phyloP scores from a whole-genome alignment of 2,797 vertebrate species.

The Hoplostethus mediterraneus region DNA sequence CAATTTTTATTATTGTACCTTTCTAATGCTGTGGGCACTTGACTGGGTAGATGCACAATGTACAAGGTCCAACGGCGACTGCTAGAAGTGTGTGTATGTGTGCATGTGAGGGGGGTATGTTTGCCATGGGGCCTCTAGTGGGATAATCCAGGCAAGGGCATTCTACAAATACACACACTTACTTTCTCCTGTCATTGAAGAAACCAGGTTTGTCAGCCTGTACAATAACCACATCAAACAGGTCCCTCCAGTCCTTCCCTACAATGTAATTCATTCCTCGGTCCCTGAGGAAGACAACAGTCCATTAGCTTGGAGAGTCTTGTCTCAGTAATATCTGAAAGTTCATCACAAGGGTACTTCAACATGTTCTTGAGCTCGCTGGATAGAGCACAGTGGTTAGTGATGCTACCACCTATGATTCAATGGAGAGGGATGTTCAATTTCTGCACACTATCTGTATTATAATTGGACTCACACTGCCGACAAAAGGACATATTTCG shows the following conservation, averaged over 20 bases:
- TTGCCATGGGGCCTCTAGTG: too few relatives aligned
- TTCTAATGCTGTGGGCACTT: too few relatives aligned
- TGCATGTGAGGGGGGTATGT: too few relatives aligned
- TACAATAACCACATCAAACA: constrained; percentile 97
- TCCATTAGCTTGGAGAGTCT: neutral
- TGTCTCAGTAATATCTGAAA: constrained; percentile 24
- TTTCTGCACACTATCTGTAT: neutral
- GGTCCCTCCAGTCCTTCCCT: constrained; percentile 96
- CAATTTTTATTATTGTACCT: too few relatives aligned
- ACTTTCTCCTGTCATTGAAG: constrained; percentile 98
- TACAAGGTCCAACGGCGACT: neutral
- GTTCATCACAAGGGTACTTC: constrained; percentile 2
- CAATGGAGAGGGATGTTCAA: too few relatives aligned
- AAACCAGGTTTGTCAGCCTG: constrained; percentile 98
- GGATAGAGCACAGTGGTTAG: neutral
- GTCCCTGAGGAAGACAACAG: constrained; percentile 83
- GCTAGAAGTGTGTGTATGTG: neutral
- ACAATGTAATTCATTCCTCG: constrained; percentile 97
- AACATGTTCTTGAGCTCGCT: constrained; percentile 5
- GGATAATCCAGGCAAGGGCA: neutral
- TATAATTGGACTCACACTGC: neutral
- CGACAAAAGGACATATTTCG: neutral
- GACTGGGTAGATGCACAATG: neutral
- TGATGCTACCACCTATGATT: neutral
- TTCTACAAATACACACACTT: constrained; percentile 53